Base-by-base conservation (phyloP, 2,113 vertebrate genomes). In the Salvator merianae region DNA sequence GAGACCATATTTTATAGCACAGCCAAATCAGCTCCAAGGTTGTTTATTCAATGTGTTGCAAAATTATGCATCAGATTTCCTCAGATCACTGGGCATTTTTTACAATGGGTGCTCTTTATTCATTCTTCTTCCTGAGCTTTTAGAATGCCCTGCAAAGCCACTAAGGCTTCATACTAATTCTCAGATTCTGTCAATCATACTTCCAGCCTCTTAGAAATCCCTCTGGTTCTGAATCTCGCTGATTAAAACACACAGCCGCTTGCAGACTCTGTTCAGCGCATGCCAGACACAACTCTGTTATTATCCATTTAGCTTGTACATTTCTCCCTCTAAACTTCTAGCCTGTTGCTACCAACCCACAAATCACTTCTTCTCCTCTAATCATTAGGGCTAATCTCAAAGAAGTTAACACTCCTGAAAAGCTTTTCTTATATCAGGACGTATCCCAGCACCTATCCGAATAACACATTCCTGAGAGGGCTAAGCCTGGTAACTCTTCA, bases 91-190 rank as follows among this genome's bases (percentile, higher is more conserved):
- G 32, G 6, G 28, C 20, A 40, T 43, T 47, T 62, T 78, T 79
- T 43, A 79, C 77, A 68, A 79, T 40, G 38, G 30, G 40, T 47
- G 13, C 36, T n/a, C 65, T 32, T 36, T 50, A 84, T 32, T 18
- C 34, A 59, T 62, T 12, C n/a, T 77, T 78, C 50, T 84, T 63
- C 34, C 53, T 71, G 71, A 84, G n/a, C 30, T 69, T 83, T 71
- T 14, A 50, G 26, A 84, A 12, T n/a, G 69, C 20, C 65, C 43
- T 77, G 28, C n/a, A 63, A 72, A 32, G 22, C 30, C 38, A 36
- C 20, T 63, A 72, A 43, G 66, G 14, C 24, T 72, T 43, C 3
- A n/a, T 18, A 8, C 28, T 62, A 24, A 16, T 10, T 14, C 20
- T 70, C 40, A 63, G 62, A 26, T 24, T 71, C n/a, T 32, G n/a